Percentiles rank a stretch among this genome's conserved stretches.
These are phyloP conservation scores for Macrophya alboannulata DNA, from an alignment of 2,888 invertebrate species.

Conservation along the genomic window DNA sequence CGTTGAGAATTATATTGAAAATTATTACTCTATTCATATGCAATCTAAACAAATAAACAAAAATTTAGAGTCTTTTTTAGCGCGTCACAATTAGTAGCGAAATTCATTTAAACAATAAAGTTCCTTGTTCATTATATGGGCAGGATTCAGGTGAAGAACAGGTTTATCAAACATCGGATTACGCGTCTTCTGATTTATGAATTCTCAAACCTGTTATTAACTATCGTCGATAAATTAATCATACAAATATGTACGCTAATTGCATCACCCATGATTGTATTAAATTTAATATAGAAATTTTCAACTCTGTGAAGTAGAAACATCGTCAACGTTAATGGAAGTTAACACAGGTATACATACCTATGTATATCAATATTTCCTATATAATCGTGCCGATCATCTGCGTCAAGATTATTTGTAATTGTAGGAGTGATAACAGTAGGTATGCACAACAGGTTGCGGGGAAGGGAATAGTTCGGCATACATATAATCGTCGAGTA, in stretches of 20 bases:
- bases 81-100: too few species aligned
- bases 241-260: neutral
- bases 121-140: too few species aligned
- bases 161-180: neutral
- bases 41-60: too few species aligned
- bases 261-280: neutral
- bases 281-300: too few species aligned
- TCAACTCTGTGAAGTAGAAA: neutral
- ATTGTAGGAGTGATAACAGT: neutral
- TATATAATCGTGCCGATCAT: neutral
- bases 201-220: neutral
- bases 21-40: too few species aligned
- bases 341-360: too few species aligned
- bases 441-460: too few species aligned
- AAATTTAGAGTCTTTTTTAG: too few species aligned
- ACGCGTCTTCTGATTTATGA: neutral
- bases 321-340: neutral
- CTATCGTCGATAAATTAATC: neutral
- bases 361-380: too few species aligned
- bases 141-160: too few species aligned
- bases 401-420: neutral
- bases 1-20: too few species aligned
- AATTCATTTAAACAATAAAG: too few species aligned
- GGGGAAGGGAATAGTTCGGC: neutral
- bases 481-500: neutral